Evolutionary conservation across 2,113 vertebrate species (phyloP).

Genomic region (Sinocyclocheilus maitianheensis): DNA sequence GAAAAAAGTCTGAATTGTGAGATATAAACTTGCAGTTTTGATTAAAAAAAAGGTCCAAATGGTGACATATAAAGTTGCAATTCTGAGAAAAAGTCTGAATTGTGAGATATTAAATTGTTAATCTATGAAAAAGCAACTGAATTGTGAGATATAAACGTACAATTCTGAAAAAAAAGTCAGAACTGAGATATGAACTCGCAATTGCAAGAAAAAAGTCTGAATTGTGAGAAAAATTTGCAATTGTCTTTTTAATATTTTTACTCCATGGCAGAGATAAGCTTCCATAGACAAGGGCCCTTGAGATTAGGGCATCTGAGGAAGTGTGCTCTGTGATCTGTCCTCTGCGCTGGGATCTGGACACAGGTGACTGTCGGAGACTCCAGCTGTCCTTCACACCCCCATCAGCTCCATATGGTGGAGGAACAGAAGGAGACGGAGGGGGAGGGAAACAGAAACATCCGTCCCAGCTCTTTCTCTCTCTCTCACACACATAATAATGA

Average conservation of each 20-base stretch:
- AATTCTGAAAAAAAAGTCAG: too few relatives aligned
- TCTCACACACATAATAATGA: constrained; percentile 53
- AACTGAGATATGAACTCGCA: too few relatives aligned
- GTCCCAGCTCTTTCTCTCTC: background rate
- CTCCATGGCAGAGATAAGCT: background rate
- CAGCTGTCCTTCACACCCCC: constrained; percentile 95
- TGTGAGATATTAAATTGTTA: too few relatives aligned
- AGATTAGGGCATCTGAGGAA: background rate
- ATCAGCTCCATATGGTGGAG: constrained; percentile 95
- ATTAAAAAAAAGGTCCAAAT: too few relatives aligned
- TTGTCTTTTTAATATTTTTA: background rate
- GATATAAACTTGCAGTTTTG: too few relatives aligned
- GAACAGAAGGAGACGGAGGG: constrained; percentile 56
- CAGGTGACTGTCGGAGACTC: constrained; percentile 97
- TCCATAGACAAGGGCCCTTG: background rate
- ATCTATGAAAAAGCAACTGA: too few relatives aligned
- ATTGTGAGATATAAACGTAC: too few relatives aligned
- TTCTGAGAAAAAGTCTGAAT: too few relatives aligned
- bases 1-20: too few relatives aligned
- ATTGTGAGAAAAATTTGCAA: too few relatives aligned
- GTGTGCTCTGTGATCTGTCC: background rate
- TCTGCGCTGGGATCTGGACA: constrained; percentile 62
- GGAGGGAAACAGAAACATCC: constrained; percentile 34
- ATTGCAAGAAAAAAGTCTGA: too few relatives aligned
- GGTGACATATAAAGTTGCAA: too few relatives aligned